Base-by-base conservation (phyloP, 2,888 invertebrate species). In the Heliothis peltigera region DNA sequence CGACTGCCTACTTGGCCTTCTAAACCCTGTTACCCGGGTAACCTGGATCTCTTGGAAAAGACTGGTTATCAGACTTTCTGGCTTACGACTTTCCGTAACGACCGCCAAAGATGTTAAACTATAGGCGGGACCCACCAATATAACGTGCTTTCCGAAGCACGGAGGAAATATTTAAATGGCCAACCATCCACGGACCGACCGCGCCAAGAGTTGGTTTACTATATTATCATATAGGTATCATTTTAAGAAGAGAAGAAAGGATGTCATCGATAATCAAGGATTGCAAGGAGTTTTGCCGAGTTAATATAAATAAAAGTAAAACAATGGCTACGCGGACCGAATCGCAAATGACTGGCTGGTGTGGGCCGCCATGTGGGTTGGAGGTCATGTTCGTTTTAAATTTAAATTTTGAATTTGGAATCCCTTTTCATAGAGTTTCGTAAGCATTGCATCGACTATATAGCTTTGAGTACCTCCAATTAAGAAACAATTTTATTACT, bases 361-460 rank as follows among this genome's bases (percentile, higher is more conserved):
- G 93, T 92, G 90, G 93, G 94, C 85, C 77, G 87, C 82, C 91
- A 93, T 94, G 94, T 94, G 94, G 94, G 94, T 85, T 87, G 91
- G 92, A 94, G 94, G 94, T 92, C 92, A 90, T 82, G 84, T 84
- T 79, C 84, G 84, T 84, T 86, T 84, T 83, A 83, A 86, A 87
- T 88, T 87, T 83, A 82, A 85, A 84, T 86, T 85, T 87, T 81
- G 84, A 87, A 85, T 87, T 86, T 78, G 72, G 81, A 79, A 81
- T 81, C 81, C 83, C 80, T 77, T 78, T 78, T 78, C 77, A 75
- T 71, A 69, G 64, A 54, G 53, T 67, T 75, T 65, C 46, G 66
- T 67, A 66, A 73, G 22, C 57, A n/a, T 57, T 54, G 52, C 51
- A 51, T 60, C 17, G 39, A 18, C 21, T 67, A 59, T 67, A 59